These are phyloP conservation scores for Sapayoa aenigma DNA, from an alignment of 2,113 vertebrate species.

Conservation along the genomic window DNA sequence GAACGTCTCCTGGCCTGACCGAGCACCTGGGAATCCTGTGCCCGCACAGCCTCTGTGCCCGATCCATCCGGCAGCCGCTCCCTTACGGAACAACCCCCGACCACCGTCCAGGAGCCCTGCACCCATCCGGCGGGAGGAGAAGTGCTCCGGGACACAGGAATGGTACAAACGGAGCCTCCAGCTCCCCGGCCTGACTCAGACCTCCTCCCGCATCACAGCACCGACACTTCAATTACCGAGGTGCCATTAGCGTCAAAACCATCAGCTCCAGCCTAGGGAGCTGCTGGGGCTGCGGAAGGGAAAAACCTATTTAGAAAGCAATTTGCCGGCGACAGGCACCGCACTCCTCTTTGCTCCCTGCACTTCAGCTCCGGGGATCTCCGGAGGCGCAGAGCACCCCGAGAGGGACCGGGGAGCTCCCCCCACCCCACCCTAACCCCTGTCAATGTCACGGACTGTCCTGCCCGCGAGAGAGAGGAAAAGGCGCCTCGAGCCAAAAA, in stretches of 20 bases:
- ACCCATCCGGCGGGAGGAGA: not conserved
- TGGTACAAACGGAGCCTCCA: not conserved
- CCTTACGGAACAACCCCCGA: rapidly evolving
- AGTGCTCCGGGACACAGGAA: not conserved
- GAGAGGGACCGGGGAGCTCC: not conserved
- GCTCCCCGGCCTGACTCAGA: not conserved
- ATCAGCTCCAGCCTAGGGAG: not conserved
- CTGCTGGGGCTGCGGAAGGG: not conserved
- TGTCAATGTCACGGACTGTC: not conserved
- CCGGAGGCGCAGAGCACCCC: not conserved
- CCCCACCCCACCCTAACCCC: not conserved
- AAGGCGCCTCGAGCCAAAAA: not conserved
- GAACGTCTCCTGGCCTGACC: rapidly evolving
- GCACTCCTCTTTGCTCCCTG: not conserved
- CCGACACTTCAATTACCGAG: not conserved
- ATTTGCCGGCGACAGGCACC: not conserved
- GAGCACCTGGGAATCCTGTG: not conserved
- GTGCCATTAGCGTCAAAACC: conserved; percentile 5
- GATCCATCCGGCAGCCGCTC: not conserved
- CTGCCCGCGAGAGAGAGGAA: not conserved
- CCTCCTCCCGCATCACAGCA: not conserved
- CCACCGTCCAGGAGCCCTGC: not conserved
- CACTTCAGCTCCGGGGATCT: not conserved
- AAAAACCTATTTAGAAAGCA: not conserved
- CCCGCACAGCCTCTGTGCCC: not conserved